A percentile compares a stretch with the other conserved stretches of the same genome.
phyloP scores from a whole-genome alignment of 2,888 invertebrate genomes.

The Quadroppia sp. region DNA sequence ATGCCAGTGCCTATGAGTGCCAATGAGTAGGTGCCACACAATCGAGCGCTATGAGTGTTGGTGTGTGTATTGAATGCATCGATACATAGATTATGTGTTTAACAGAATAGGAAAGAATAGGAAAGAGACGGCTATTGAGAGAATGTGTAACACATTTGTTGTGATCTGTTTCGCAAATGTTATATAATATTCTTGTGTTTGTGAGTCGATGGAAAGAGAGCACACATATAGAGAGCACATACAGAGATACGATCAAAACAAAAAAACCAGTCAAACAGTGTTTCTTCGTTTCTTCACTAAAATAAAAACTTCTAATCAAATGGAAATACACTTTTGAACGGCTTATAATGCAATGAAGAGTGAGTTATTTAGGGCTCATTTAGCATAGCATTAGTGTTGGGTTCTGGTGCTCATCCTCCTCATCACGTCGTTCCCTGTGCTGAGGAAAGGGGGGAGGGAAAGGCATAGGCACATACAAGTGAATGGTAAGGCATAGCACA shows the following conservation, averaged over 20 bases:
- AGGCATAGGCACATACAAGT: neutral
- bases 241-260: slow-evolving; percentile 7
- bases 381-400: slow-evolving; percentile 19
- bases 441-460: too few relatives aligned
- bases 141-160: slow-evolving; percentile 7
- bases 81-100: slow-evolving; percentile 7
- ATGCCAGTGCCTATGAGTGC: neutral
- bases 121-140: neutral
- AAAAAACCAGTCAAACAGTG: neutral
- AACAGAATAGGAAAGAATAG: too few relatives aligned
- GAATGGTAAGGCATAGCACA: too few relatives aligned
- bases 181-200: neutral
- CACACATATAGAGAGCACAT: neutral
- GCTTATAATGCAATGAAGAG: slow-evolving; percentile 36
- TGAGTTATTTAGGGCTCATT: slow-evolving; percentile 37
- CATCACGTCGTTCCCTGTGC: slow-evolving; percentile 35
- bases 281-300: neutral
- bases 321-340: neutral
- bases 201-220: neutral
- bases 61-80: neutral
- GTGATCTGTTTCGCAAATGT: neutral
- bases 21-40: slow-evolving; percentile 25
- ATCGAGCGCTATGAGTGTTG: neutral
- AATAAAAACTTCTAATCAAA: slow-evolving; percentile 26
- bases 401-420: slow-evolving; percentile 32